These are phyloP conservation scores for Brachylomia viminalis DNA, from an alignment of 2,888 invertebrate genomes.

Conservation along the genomic window DNA sequence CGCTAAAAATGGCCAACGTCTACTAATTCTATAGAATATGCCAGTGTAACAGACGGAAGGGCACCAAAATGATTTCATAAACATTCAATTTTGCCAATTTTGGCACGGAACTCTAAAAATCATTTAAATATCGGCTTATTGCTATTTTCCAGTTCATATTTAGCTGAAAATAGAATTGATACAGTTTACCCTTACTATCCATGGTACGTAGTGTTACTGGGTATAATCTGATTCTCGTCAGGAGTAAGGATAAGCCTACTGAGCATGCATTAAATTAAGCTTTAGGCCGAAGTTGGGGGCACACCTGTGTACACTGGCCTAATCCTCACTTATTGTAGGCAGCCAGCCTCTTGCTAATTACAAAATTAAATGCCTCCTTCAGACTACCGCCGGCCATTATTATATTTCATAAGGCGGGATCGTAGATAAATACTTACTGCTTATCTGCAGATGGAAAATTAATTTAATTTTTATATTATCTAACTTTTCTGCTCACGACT, in stretches of 20 bases:
- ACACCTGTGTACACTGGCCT: constrained; percentile 71
- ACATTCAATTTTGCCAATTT: background rate
- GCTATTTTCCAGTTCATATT: background rate
- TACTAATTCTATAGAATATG: background rate
- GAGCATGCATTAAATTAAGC: constrained; percentile 70
- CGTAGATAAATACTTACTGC: constrained; percentile 2
- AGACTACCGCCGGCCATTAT: background rate
- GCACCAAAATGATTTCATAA: background rate
- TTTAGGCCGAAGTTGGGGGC: constrained; percentile 55
- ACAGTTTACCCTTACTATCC: background rate
- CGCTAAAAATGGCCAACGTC: background rate
- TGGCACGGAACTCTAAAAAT: background rate
- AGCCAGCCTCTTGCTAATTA: constrained; percentile 50
- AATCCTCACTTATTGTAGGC: constrained; percentile 67
- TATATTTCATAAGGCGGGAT: background rate
- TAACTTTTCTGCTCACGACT: too few relatives aligned
- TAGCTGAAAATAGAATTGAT: background rate
- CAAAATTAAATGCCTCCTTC: constrained; percentile 31
- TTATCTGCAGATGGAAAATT: background rate
- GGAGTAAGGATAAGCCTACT: constrained; percentile 16
- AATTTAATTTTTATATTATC: constrained; percentile 1
- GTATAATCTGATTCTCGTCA: constrained; percentile 32
- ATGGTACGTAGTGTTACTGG: background rate
- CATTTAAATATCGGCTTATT: background rate
- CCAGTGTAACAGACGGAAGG: background rate